Evolutionary conservation across 2,797 vertebrate genomes (phyloP).

Genomic region (Loris lydekkerianus): DNA sequence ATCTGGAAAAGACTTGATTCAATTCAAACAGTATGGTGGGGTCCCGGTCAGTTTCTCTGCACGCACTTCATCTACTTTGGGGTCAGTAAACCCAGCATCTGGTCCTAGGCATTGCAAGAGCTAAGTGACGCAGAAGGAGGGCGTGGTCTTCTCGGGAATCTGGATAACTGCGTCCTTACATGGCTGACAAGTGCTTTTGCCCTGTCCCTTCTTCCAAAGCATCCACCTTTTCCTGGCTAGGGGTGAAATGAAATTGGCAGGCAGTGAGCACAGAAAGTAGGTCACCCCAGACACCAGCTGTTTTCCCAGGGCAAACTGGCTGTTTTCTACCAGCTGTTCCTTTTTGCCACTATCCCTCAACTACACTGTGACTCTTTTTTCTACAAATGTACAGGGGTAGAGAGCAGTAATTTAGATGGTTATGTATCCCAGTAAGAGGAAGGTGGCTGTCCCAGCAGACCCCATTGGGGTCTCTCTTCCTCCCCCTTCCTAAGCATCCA

Average conservation of each 20-base stretch:
- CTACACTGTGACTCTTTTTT: not conserved
- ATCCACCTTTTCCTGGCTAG: not conserved
- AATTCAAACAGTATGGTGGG: not conserved
- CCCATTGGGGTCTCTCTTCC: fast-evolving
- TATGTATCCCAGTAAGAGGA: not conserved
- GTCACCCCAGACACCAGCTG: not conserved
- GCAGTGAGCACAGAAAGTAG: fast-evolving
- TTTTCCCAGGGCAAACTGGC: not conserved
- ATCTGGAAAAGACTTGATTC: not conserved
- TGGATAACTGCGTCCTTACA: not conserved
- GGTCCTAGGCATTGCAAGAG: not conserved
- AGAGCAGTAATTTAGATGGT: not conserved
- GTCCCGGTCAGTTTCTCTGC: not conserved
- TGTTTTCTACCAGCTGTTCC: not conserved
- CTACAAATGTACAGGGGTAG: not conserved
- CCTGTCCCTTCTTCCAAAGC: not conserved
- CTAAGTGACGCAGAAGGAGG: not conserved
- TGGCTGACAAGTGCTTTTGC: not conserved
- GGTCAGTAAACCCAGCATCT: not conserved
- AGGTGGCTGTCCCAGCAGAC: not conserved
- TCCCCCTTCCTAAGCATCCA: fast-evolving
- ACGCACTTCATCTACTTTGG: not conserved
- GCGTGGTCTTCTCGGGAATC: not conserved
- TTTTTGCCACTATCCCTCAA: too few relatives aligned
- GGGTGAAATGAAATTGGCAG: not conserved